phyloP scores from a whole-genome alignment of 2,113 vertebrate species.

The Sturnus vulgaris region DNA sequence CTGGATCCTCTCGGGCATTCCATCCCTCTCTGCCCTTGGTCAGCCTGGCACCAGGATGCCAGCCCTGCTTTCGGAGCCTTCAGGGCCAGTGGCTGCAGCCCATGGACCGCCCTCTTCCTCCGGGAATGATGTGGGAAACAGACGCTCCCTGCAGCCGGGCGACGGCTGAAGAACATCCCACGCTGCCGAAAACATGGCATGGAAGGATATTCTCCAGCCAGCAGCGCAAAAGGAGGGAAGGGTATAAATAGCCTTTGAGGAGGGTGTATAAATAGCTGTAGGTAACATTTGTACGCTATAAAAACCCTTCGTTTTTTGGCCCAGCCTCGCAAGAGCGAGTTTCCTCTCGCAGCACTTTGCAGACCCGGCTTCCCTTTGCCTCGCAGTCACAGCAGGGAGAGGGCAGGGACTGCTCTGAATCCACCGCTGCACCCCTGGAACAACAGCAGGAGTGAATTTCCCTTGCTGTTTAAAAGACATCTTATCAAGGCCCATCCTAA shows the following conservation, averaged over 20 bases:
- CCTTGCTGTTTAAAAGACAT: not conserved
- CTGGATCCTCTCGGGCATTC: too few relatives aligned
- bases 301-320: not conserved
- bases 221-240: conserved; percentile 4
- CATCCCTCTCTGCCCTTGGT: not conserved
- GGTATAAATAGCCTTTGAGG: conserved; percentile 22
- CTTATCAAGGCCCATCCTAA: not conserved
- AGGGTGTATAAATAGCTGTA: conserved; percentile 29
- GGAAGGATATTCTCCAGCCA: not conserved
- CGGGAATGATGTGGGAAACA: not conserved
- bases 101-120: not conserved
- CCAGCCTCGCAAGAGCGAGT: not conserved
- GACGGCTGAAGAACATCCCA: not conserved
- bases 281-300: conserved; percentile 18
- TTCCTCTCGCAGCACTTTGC: not conserved
- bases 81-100: not conserved
- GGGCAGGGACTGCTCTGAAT: not conserved
- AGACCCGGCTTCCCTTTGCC: not conserved
- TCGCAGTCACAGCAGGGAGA: not conserved
- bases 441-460: rapidly evolving
- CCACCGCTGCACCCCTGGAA: rapidly evolving
- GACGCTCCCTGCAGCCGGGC: not conserved
- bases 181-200: not conserved
- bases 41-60: not conserved
- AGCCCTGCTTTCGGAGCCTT: not conserved